Evolutionary conservation across 2,113 vertebrate species (phyloP).

Genomic region (Phoenicopterus ruber): DNA sequence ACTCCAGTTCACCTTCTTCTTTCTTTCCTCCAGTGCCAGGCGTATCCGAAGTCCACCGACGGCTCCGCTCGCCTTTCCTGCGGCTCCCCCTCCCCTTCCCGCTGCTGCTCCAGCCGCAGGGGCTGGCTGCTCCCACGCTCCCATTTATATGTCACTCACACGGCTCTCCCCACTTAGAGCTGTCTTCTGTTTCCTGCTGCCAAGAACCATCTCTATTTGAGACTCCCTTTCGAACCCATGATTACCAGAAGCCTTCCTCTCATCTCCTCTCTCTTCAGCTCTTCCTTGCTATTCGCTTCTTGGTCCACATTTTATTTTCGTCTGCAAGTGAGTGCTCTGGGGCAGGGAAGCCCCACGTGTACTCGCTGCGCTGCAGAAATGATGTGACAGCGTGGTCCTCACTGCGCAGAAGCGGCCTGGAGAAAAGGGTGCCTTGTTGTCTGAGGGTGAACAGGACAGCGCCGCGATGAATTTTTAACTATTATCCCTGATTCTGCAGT

Average conservation of each 20-base stretch:
- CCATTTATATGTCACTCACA: conserved; percentile 29
- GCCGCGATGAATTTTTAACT: background rate
- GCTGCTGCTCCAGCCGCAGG: background rate
- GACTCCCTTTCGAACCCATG: conserved; percentile 29
- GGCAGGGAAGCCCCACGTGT: background rate
- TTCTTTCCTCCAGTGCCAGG: background rate
- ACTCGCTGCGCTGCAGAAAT: fast-evolving
- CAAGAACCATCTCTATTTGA: conserved; percentile 40
- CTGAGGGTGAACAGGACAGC: background rate
- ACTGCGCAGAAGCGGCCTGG: background rate
- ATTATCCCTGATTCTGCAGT: background rate
- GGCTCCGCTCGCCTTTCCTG: fast-evolving
- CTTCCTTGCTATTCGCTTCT: background rate
- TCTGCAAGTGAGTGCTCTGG: background rate
- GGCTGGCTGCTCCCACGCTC: conserved; percentile 19
- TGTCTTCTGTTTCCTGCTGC: conserved; percentile 45
- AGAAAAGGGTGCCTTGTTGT: fast-evolving
- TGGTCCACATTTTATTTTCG: background rate
- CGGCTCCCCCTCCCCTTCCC: background rate
- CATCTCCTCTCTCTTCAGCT: background rate
- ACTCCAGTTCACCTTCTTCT: background rate
- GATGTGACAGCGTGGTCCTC: background rate
- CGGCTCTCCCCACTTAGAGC: background rate
- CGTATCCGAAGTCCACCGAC: fast-evolving
- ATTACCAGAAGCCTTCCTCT: conserved; percentile 39